Evolutionary conservation across 2,888 invertebrate genomes (phyloP).

Genomic region (Petrophora chlorosata): DNA sequence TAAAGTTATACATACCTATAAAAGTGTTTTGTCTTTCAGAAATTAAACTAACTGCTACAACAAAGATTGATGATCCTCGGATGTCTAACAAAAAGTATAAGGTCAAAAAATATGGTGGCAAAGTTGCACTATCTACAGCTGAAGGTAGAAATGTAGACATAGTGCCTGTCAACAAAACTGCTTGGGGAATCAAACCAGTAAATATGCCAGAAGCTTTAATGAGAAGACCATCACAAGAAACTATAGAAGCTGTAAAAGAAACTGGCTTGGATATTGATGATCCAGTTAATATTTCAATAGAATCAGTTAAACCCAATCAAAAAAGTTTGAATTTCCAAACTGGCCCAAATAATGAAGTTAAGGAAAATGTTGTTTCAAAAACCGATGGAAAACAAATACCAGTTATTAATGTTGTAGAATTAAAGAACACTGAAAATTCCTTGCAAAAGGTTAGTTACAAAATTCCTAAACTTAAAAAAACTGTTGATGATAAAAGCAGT

Average conservation of each 20-base stretch:
- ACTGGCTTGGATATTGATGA: slow-evolving; percentile 54
- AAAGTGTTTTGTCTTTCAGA: slow-evolving; percentile 52
- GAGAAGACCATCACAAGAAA: slow-evolving; percentile 23
- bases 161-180: slow-evolving; percentile 45
- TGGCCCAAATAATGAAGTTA: slow-evolving; percentile 9
- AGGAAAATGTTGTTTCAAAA: slow-evolving; percentile 6
- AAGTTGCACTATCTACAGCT: slow-evolving; percentile 45
- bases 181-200: slow-evolving; percentile 48
- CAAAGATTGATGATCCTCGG: slow-evolving; percentile 65
- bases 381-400: slow-evolving; percentile 6
- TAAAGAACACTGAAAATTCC: slow-evolving; percentile 14
- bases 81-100: slow-evolving; percentile 57
- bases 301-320: slow-evolving; percentile 52
- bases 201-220: slow-evolving; percentile 53
- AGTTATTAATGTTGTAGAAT: slow-evolving; percentile 10
- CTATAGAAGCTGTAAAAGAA: slow-evolving; percentile 43
- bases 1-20: too few species aligned
- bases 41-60: slow-evolving; percentile 54
- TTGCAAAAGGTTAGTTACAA: slow-evolving; percentile 33
- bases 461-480: slow-evolving; percentile 44
- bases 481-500: slow-evolving; percentile 6
- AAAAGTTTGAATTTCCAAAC: slow-evolving; percentile 23
- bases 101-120: slow-evolving; percentile 46
- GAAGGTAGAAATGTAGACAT: slow-evolving; percentile 53
- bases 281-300: slow-evolving; percentile 45